Evolutionary conservation across 2,888 invertebrate genomes (phyloP), one percentile per base, ranked within the genome.

Genomic region (Ectemnius continuus): DNA sequence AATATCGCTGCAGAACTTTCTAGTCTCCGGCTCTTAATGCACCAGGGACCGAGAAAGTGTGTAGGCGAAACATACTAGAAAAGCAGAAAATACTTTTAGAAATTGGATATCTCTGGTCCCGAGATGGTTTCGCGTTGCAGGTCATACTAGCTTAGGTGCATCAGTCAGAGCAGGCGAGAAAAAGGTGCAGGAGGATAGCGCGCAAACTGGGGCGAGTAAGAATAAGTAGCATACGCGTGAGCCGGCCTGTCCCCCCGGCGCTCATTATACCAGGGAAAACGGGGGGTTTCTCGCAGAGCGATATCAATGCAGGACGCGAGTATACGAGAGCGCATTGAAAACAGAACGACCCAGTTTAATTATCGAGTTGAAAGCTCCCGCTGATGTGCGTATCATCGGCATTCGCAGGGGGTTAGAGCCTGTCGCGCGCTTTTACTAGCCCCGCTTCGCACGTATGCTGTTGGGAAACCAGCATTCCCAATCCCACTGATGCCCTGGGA

Each of bases 401-500:
- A 48, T 61, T 28, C 56, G 52, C 11, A 57, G 67, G 64, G 63
- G 63, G 56, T 70, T 63, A 56, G 11, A 60, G 74, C 46, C 47
- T 58, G 23, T 23, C 23, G 23, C 23, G 23, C 23, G 23, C 57
- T 61, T 79, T 72, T 72, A 75, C 52, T 62, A 70, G 74, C 72
- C 74, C 75, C 76, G 74, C 74, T 74, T 73, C 66, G 67, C 65
- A 67, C 36, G 11, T 36, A 8, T 8, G 36, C 36, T 11, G 36
- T 8, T 36, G 4, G 11, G 8, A 36, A 11, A 36, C 1, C 67
- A 52, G 62, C 64, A 67, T 66, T 61, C 52, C 16, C 63, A 52
- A 46, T 73, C 73, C 66, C 46, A 67, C 46, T 73, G 66, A 63
- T 76, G 66, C 60, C 61, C 60, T 68, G 18, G 70, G 75, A 78